A percentile compares a stretch with the other conserved stretches of the same genome.
Evolutionary conservation across 2,113 vertebrate species (phyloP).

Genomic region (Patagioenas fasciata): DNA sequence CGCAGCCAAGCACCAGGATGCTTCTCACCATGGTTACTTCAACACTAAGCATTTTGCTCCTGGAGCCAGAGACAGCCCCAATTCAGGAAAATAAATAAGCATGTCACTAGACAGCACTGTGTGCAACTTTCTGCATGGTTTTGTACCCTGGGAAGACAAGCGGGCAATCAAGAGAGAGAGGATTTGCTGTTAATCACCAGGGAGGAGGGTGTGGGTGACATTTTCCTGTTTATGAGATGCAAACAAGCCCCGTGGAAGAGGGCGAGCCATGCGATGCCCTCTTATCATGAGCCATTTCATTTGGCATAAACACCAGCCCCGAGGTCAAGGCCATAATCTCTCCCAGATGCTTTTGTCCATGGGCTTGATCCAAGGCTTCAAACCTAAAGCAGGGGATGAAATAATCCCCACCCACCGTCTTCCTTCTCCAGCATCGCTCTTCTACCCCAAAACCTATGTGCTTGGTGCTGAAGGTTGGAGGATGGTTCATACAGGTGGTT

Average conservation of each 20-base stretch:
- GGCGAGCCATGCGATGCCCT: neutral
- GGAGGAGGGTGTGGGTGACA: neutral
- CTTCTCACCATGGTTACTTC: neutral
- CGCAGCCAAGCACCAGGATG: neutral
- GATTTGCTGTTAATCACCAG: neutral
- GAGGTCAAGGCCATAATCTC: neutral
- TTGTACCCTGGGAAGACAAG: neutral
- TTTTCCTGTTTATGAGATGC: neutral
- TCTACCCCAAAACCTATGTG: neutral
- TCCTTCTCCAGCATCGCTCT: neutral
- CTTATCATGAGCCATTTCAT: neutral
- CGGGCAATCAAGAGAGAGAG: neutral
- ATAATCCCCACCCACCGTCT: accelerated
- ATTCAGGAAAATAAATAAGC: neutral
- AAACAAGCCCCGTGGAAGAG: neutral
- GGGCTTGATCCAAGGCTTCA: neutral
- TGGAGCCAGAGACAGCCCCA: neutral
- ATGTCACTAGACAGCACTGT: neutral
- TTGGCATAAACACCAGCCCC: slow-evolving; percentile 3
- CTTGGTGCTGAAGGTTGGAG: neutral
- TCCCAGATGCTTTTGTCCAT: neutral
- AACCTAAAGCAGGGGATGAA: neutral
- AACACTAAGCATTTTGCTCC: neutral
- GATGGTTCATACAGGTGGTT: accelerated
- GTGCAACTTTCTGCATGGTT: accelerated